Evolutionary conservation across 2,113 vertebrate genomes (phyloP), one percentile per base, ranked within the genome.

Genomic region (Stegastes partitus): DNA sequence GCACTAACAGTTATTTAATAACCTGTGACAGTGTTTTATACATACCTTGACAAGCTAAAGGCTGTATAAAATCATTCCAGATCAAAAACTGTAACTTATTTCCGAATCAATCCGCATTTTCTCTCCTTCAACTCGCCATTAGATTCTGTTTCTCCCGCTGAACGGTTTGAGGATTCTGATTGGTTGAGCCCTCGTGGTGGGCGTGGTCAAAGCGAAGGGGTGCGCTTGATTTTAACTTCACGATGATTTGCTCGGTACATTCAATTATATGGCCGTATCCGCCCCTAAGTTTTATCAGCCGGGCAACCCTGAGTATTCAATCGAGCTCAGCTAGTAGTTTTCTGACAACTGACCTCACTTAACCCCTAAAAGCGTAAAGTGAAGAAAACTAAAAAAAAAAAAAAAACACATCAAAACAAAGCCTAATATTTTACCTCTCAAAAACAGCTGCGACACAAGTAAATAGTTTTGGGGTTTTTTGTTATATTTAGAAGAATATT

Each of bases 61-160:
- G 39, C 6, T 42, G 8, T 8, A 49, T 2, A 8, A 26, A 37
- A 39, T 26, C 22, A 37, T 15, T 12, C 14, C 53, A 42, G 0
- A 19, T 31, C 14, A 14, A 2, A 66, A 62, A 64, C 12, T 57
- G 2, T 12, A 18, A 3, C 4, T 53, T 5, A 18, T 1, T 10
- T 6, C 15, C 3, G 18, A 65, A 4, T 49, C 2, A 16, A 28
- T 9, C 12, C 11, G 12, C 34, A 12, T 26, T 10, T 3, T 54
- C 0, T 21, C 39, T 57, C 11, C 22, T 56, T 37, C 0, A n/a
- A 49, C 47, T 71, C 26, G 42, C 3, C 18, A 54, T 9, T 11
- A 53, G 25, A 45, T 68, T 74, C 61, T 0, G 45, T 72, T 89
- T 89, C 86, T 94, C 87, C 85, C 92, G 91, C 93, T 85, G 88